Percentiles rank a stretch among this genome's conserved stretches.
Conservation (phyloP, 2,113 vertebrate genomes). For the Pelvicachromis taeniatus region DNA sequence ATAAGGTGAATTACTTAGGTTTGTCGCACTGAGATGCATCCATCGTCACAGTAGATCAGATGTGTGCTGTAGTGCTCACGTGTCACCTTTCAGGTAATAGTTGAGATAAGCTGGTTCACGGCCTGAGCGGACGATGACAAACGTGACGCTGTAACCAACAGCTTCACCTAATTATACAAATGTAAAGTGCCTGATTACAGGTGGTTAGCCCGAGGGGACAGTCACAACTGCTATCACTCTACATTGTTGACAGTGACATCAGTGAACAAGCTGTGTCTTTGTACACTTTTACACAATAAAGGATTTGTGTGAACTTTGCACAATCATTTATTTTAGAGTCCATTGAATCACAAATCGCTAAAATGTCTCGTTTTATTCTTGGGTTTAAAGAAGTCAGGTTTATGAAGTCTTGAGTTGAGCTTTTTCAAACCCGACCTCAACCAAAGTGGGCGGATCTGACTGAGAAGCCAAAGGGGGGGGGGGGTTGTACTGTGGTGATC, state of each 20-base stretch:
- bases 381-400: no score
- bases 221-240: background rate
- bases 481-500: rapidly evolving
- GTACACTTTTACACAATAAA: constrained; percentile 38
- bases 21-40: background rate
- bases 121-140: background rate
- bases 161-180: no score
- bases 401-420: background rate
- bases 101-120: background rate
- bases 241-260: background rate
- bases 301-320: background rate
- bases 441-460: background rate
- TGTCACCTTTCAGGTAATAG: background rate
- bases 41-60: background rate
- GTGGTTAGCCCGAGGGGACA: background rate
- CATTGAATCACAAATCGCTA: background rate
- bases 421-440: background rate
- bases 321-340: background rate
- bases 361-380: background rate
- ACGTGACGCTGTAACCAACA: no score
- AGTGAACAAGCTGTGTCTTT: background rate
- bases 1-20: background rate
- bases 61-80: background rate
- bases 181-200: constrained; percentile 16
- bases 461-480: background rate